Base-by-base conservation (phyloP, 2,888 invertebrate genomes). In the Aquatica leii region DNA sequence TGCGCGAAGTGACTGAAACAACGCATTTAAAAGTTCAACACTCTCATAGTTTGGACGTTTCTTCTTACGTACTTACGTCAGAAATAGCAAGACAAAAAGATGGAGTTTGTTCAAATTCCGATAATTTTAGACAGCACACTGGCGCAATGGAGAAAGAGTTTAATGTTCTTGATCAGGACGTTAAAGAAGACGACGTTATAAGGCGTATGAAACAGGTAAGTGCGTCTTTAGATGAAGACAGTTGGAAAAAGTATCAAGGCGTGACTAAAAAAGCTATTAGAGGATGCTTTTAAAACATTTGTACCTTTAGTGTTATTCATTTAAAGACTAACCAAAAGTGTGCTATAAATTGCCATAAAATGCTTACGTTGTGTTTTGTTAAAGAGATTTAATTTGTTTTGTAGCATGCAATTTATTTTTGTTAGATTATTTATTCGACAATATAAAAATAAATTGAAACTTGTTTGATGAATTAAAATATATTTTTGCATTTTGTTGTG, bases 231-330 rank as follows among this genome's bases (percentile, higher is more conserved):
- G 75, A 74, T 59, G 80, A 78, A 58, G 78, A 74, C 56, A 79
- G 82, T 69, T 85, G 85, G 85, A 83, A 80, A 70, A 83, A 79
- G 72, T 85, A 84, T 71, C 78, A 78, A 66, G 82, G 83, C 67
- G 83, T 85, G 71, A 85, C 86, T 71, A 85, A 86, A 72, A 85
- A 86, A 76, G 85, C 86, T 66, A 84, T 86, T 74, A 86, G 85
- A 80, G 84, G 85, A 67, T 85, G 85, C 77, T 79, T 86, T 71
- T 85, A 75, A 75, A 65, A 66, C 67, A 56, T 59, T 66, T 17
- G 48, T 66, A 1, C 14, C 35, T 52, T 37, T 37, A 37, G 37
- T 11, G 37, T 46, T 46, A 18, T 24, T 24, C 24, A 24, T 24
- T 24, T 24, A 24, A 24, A 6, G 24, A 24, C 6, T 24, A 24